Base-by-base conservation (phyloP, 2,113 vertebrate species). In the Tor tambroides region DNA sequence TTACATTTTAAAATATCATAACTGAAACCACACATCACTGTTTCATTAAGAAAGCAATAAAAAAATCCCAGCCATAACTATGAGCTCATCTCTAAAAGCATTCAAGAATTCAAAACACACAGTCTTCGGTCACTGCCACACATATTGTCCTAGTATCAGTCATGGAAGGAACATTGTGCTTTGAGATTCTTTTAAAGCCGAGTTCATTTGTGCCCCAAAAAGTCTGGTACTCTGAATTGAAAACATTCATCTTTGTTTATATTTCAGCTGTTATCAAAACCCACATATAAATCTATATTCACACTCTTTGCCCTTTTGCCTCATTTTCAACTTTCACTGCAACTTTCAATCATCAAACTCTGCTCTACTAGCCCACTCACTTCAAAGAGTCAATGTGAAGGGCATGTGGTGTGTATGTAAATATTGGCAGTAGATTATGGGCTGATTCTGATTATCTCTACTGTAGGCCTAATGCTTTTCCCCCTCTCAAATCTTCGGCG, bases 361-460 rank as follows among this genome's bases (percentile, higher is more conserved):
- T 87, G 85, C 56, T 80, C 59, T 71, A 85, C 72, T 83, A 71
- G 43, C 21, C 72, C 63, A 46, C 38, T 8, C 61, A 23, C 85
- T 74, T 86, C 63, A 86, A 91, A 92, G 86, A 90, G 92, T 88
- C 84, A 38, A 87, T 92, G 92, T 93, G 91, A 86, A 87, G 90
- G 92, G 90, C 93, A 94, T 94, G 91, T 94, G 93, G 91, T 91
- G 83, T 94, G 93, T 21, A 93, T 85, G 88, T 95, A 95, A 94
- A 95, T 95, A 95, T 91, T 91, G 91, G 89, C 90, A 84, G 87
- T 90, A 93, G 91, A 94, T 95, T 93, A 92, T 93, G 93, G 94
- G 92, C 94, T 94, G 94, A 95, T 93, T 94, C 92, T 93, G 93
- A 95, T 95, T 95, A 95, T 92, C 91, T 91, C 92, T 94, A 93